Evolutionary conservation across 2,888 invertebrate genomes (phyloP).

Genomic region (Trypoxylon attenuatum): DNA sequence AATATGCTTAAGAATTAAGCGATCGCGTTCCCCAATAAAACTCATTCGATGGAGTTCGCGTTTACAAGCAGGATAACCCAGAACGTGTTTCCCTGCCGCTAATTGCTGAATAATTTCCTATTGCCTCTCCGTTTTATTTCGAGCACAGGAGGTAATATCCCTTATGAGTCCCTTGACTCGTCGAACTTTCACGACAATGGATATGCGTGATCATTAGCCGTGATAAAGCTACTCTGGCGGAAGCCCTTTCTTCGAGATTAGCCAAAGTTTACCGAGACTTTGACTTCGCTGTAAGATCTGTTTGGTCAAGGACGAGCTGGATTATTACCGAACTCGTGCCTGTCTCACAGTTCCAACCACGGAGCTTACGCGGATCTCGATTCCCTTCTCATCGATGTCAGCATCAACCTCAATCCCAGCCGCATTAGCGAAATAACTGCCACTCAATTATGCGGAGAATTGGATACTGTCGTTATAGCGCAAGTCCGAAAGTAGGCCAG

Average conservation of each 20-base stretch:
- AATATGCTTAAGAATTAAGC: slow-evolving; percentile 19
- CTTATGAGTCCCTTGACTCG: too few relatives aligned
- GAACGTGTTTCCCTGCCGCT: too few relatives aligned
- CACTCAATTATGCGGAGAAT: neutral
- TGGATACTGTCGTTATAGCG: too few relatives aligned
- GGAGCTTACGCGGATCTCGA: slow-evolving; percentile 22
- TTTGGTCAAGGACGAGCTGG: slow-evolving; percentile 46
- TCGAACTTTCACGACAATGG: too few relatives aligned
- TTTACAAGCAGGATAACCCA: too few relatives aligned
- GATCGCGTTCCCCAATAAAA: neutral
- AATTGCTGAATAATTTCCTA: too few relatives aligned
- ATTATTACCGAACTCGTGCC: slow-evolving; percentile 42
- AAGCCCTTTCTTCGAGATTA: slow-evolving; percentile 36
- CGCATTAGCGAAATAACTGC: neutral
- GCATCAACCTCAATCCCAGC: slow-evolving; percentile 3
- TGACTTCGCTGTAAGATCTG: slow-evolving; percentile 48
- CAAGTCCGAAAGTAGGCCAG: too few relatives aligned
- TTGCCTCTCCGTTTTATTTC: too few relatives aligned
- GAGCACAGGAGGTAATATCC: too few relatives aligned
- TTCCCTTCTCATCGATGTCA: neutral
- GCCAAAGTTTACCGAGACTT: slow-evolving; percentile 38
- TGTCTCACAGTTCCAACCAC: slow-evolving; percentile 21
- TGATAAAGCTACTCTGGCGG: slow-evolving; percentile 21
- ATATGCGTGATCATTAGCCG: slow-evolving; percentile 13
- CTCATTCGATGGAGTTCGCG: neutral